Base-by-base conservation (phyloP, 2,113 vertebrate genomes). In the Leucopternis melanops region DNA sequence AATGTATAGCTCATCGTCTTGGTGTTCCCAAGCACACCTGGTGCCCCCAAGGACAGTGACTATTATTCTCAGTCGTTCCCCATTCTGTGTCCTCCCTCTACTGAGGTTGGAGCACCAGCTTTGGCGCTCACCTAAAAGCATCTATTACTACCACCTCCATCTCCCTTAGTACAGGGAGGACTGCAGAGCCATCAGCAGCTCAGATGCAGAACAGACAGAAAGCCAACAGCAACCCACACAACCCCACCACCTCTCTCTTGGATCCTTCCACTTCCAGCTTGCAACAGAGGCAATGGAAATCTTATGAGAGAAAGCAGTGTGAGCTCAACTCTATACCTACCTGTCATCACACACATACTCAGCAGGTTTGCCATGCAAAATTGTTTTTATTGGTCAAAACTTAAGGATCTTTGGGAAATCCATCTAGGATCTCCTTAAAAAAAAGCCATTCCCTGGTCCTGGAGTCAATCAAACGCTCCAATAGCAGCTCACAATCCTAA, bases 191-290 rank as follows among this genome's bases (percentile, higher is more conserved):
- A 74, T 27, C 65, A 66, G 63, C 50, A 54, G 20, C 25, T 92
- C 0, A 0, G 59, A 47, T 3, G 11, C 22, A 61, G 50, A 75
- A 31, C 0, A 2, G 58, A 58, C 42, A 85, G 55, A 81, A 77
- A 69, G 27, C 40, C 72, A 92, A 36, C 8, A 71, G 57, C 36
- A 87, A 77, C 36, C 45, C 12, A 2, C 34, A 88, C 5, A 49
- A 59, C 11, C 8, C 18, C 54, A 73, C 20, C 32, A 69, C 16
- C 8, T n/a, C 49, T 34, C 22, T 59, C 45, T 36, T 21, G 12
- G 27, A 10, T 66, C 31, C 59, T 49, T 91, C 42, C 55, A 52
- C 25, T 71, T 87, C n/a, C 26, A 83, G 31, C 15, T 32, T 67
- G 10, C 47, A 70, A 58, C 7, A 57, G 32, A 57, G 11, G 55